These are phyloP conservation scores for Pristionchus mayeri DNA, from an alignment of 2,888 invertebrate genomes.

Conservation along the genomic window DNA sequence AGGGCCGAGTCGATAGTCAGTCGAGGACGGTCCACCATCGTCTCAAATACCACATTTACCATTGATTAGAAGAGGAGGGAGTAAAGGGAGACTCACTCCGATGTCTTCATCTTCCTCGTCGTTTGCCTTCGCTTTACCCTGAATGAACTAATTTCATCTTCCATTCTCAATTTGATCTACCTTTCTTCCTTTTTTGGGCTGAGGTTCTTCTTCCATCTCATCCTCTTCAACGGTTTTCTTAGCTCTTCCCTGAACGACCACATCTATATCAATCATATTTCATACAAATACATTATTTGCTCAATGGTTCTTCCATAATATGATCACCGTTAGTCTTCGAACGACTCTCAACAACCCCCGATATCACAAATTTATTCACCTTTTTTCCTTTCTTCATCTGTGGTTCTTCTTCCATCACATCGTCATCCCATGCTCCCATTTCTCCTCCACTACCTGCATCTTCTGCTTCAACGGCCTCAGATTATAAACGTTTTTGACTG, in stretches of 20 bases:
- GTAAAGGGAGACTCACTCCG: neutral
- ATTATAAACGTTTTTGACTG: too few relatives aligned
- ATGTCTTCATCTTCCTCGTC: slow-evolving; percentile 18
- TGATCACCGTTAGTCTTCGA: too few relatives aligned
- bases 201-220: neutral
- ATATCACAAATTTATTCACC: neutral
- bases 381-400: too few relatives aligned
- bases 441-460: neutral
- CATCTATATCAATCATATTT: too few relatives aligned
- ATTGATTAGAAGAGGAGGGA: neutral
- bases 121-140: neutral
- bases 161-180: neutral
- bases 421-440: neutral
- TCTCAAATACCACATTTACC: neutral
- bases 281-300: too few relatives aligned
- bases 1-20: neutral
- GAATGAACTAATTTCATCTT: neutral
- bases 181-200: neutral
- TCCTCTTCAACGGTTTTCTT: neutral
- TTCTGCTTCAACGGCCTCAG: neutral
- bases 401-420: neutral
- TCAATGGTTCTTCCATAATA: too few relatives aligned
- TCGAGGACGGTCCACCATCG: slow-evolving; percentile 1
- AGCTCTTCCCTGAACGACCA: too few relatives aligned
- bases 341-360: too few relatives aligned